phyloP scores from a whole-genome alignment of 2,888 invertebrate genomes.

The Dusona sp. region DNA sequence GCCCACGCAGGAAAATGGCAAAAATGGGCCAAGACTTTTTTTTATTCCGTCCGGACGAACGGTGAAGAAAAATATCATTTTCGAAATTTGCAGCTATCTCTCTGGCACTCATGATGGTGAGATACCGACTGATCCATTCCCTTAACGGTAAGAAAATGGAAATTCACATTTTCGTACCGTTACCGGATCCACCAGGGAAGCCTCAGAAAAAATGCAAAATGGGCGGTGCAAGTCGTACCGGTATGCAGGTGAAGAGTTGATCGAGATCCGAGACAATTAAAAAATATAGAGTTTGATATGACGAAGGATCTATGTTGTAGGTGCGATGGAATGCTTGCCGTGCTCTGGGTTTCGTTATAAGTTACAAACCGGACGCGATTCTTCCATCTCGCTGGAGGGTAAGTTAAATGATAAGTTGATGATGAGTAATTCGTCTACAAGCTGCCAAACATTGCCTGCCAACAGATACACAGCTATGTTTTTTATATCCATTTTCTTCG shows the following conservation, averaged over 20 bases:
- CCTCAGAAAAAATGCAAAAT: too few relatives aligned
- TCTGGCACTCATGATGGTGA: too few relatives aligned
- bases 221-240: not conserved
- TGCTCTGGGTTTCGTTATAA: conserved; percentile 92
- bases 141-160: too few relatives aligned
- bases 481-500: not conserved
- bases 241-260: not conserved
- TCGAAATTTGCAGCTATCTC: too few relatives aligned
- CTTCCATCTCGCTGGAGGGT: conserved; percentile 84
- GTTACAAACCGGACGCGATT: conserved; percentile 83
- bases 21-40: too few relatives aligned
- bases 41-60: too few relatives aligned
- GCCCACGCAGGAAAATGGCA: too few relatives aligned
- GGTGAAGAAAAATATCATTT: too few relatives aligned
- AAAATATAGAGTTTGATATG: not conserved
- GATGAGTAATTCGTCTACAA: not conserved
- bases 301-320: conserved; percentile 73
- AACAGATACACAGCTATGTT: not conserved
- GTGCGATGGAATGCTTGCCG: conserved; percentile 97
- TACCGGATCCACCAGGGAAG: too few relatives aligned
- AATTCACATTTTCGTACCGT: too few relatives aligned
- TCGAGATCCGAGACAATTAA: not conserved
- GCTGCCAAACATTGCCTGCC: not conserved
- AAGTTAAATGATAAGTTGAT: conserved; percentile 71
- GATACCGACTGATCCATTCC: too few relatives aligned